A percentile compares a stretch with the other conserved stretches of the same genome.
phyloP scores from a whole-genome alignment of 2,113 vertebrate genomes.

The Mohoua ochrocephala region DNA sequence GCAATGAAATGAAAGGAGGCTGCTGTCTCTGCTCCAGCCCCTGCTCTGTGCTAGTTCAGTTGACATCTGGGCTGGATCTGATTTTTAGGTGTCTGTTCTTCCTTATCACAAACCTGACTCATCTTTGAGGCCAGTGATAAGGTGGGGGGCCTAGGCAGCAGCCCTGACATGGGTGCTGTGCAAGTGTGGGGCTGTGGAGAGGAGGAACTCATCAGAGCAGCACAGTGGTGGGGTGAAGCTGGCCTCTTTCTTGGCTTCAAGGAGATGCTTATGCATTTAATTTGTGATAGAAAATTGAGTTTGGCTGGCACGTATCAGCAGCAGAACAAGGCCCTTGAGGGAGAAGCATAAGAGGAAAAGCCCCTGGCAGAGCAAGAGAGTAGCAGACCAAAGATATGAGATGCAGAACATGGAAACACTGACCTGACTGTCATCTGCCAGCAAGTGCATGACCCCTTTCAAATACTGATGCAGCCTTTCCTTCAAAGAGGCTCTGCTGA shows the following conservation, averaged over 20 bases:
- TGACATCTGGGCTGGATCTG: neutral
- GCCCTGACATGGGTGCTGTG: accelerated
- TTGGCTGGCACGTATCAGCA: neutral
- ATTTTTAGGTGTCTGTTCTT: neutral
- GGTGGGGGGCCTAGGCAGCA: neutral
- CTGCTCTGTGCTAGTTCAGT: neutral
- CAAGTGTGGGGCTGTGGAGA: neutral
- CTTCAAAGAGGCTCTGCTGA: neutral
- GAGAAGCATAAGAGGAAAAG: neutral
- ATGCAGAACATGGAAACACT: neutral
- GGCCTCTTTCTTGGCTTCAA: neutral
- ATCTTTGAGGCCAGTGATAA: neutral
- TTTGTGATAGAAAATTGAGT: neutral
- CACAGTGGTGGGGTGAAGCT: neutral
- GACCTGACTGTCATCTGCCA: neutral
- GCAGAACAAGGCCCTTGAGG: neutral
- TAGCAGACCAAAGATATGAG: neutral
- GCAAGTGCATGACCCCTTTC: neutral
- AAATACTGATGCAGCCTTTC: neutral
- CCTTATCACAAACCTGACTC: neutral
- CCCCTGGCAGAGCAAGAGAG: neutral
- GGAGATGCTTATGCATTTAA: neutral
- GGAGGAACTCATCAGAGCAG: neutral
- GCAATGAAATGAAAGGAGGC: neutral
- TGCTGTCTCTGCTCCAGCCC: neutral